Percentiles rank a stretch among this genome's conserved stretches.
phyloP scores from a whole-genome alignment of 2,888 invertebrate species.

The Drosophila putrida region DNA sequence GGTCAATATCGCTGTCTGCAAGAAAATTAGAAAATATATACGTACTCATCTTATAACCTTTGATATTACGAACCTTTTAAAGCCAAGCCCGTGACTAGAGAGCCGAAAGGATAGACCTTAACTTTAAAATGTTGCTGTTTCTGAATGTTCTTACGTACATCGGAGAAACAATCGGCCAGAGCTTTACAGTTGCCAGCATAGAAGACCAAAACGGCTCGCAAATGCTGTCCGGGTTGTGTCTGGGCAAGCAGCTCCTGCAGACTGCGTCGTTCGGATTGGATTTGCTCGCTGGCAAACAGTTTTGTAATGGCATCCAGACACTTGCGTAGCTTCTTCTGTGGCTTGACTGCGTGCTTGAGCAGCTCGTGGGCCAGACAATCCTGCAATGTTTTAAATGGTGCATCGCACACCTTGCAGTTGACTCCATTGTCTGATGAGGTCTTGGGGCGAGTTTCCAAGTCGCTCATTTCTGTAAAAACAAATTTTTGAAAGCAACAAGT shows the following conservation, averaged over 20 bases:
- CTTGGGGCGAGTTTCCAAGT: conserved; percentile 25
- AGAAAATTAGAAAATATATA: background rate
- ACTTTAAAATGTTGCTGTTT: conserved; percentile 70
- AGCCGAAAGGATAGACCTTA: conserved; percentile 89
- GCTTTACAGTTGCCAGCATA: conserved; percentile 59
- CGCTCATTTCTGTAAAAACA: conserved; percentile 50
- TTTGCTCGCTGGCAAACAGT: conserved; percentile 53
- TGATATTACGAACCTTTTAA: conserved; percentile 86
- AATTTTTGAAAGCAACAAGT: conserved; percentile 44
- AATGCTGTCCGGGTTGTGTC: conserved; percentile 53
- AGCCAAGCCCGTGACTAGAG: conserved; percentile 90
- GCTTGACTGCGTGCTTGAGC: conserved; percentile 61
- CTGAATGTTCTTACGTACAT: conserved; percentile 67
- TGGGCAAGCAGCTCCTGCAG: conserved; percentile 49
- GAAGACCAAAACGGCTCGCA: conserved; percentile 62
- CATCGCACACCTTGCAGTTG: conserved; percentile 75
- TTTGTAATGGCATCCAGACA: conserved; percentile 59
- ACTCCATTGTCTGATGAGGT: conserved; percentile 14
- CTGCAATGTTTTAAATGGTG: conserved; percentile 60
- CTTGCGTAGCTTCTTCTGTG: conserved; percentile 60
- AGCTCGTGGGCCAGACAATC: conserved; percentile 82
- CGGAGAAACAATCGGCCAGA: conserved; percentile 60
- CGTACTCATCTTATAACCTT: background rate
- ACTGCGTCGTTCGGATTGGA: conserved; percentile 49
- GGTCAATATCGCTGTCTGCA: conserved; percentile 90